Conservation (phyloP, 2,888 invertebrate species). For the Physocephala rufipes region DNA sequence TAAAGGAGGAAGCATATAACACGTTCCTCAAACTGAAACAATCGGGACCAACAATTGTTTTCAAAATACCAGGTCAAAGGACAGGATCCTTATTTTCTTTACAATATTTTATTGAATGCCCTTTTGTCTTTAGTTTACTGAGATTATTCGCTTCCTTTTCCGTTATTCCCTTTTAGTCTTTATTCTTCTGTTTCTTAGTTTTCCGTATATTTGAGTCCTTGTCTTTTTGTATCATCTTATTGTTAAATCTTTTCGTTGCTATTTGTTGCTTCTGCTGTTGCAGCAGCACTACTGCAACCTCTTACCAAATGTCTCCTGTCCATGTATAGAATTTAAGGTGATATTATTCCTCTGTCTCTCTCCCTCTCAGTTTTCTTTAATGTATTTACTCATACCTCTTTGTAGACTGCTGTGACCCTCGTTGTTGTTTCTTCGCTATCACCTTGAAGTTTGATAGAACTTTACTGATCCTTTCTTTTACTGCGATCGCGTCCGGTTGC, state of each 20-base stretch:
- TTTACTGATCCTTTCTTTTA: slow-evolving; percentile 15
- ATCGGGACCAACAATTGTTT: background rate
- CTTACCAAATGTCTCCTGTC: background rate
- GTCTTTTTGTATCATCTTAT: background rate
- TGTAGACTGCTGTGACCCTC: background rate
- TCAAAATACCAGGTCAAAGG: background rate
- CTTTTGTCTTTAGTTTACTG: no score
- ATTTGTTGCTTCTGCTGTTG: slow-evolving; percentile 9
- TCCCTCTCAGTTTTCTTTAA: background rate
- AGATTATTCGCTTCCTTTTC: background rate
- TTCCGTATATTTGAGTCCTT: slow-evolving; percentile 8
- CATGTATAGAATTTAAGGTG: background rate
- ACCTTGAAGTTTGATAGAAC: background rate
- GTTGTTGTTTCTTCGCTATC: background rate
- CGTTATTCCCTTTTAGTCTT: background rate
- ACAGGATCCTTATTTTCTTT: background rate
- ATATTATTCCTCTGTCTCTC: background rate
- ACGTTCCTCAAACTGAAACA: background rate
- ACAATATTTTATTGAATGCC: no score
- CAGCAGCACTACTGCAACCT: slow-evolving; percentile 1
- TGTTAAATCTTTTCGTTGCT: slow-evolving; percentile 8
- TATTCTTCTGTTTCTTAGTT: background rate
- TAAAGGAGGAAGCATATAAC: background rate
- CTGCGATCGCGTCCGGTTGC: background rate
- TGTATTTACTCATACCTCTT: background rate